Evolutionary conservation across 2,797 vertebrate species (phyloP), one percentile per base, ranked within the genome.

Genomic region (Tiaroga cobitis): DNA sequence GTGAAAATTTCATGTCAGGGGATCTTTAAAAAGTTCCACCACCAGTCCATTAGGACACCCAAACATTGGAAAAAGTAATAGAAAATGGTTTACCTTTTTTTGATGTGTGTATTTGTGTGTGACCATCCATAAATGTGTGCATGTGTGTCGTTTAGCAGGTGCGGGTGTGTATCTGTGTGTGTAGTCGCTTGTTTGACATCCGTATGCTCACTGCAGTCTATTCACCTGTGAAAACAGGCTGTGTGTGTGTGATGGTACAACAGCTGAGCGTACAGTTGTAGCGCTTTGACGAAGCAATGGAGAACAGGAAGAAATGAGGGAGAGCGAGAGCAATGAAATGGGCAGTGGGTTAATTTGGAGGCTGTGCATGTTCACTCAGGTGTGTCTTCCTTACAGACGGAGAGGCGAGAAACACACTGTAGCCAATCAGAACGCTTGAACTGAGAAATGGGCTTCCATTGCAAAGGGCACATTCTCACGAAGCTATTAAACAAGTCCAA

Each of bases 271-370:
- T 32, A 21, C 9, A 67, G 63, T 68, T 15, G 43, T 46, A 80
- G 19, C 82, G 82, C 81, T 67, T 24, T n/a, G 90, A 90, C 87
- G 92, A 93, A 93, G 91, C 90, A 91, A 88, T 88, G 88, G 87
- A 76, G 46, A n/a, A 70, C 24, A 19, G 82, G 59, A 90, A 87
- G 89, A 89, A 89, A 67, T 92, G 90, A 91, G 90, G 86, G 43
- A 70, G 63, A 90, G 86, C 89, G 90, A 88, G 77, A 56, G 85
- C 90, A 92, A 90, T 91, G 90, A 91, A 89, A 91, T 89, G 92
- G 59, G 73, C 24, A 43, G 26, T 51, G 41, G 79, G 61, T 67
- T 76, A 63, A 79, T 84, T 77, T 24, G 76, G 90, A 87, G 41
- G 21, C 24, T 83, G 73, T 75, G 72, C 72, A 73, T 76, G 73